phyloP scores from a whole-genome alignment of 1,140 invertebrate genomes.

The Leptonema lineaticorne region DNA sequence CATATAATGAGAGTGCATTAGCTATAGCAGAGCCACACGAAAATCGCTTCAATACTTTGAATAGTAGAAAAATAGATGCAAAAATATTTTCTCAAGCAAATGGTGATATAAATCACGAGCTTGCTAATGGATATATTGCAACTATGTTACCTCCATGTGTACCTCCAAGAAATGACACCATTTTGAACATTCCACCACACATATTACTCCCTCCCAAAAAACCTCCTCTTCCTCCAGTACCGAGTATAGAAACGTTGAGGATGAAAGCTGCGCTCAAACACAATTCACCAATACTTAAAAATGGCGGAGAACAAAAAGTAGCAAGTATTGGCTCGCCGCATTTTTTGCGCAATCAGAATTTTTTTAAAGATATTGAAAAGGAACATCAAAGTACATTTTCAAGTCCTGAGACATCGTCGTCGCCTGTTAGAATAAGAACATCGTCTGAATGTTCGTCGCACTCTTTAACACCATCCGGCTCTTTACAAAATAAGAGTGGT shows the following conservation, averaged over 20 bases:
- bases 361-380: constrained; percentile 56
- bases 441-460: constrained; percentile 38
- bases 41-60: constrained; percentile 53
- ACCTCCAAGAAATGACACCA: constrained; percentile 56
- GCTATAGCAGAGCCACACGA: constrained; percentile 50
- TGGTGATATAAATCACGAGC: constrained; percentile 43
- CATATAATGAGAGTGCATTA: constrained; percentile 51
- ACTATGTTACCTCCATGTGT: constrained; percentile 51
- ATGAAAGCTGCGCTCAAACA: constrained; percentile 53
- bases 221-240: constrained; percentile 69
- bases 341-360: constrained; percentile 57
- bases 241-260: constrained; percentile 60
- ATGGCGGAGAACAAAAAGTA: constrained; percentile 49
- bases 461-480: constrained; percentile 24
- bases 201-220: constrained; percentile 65
- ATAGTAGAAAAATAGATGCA: constrained; percentile 53
- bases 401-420: constrained; percentile 1
- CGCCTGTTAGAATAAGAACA: constrained; percentile 30
- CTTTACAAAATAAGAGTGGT: constrained; percentile 36
- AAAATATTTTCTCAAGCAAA: constrained; percentile 53
- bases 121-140: constrained; percentile 34
- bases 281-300: constrained; percentile 46
- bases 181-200: constrained; percentile 60
- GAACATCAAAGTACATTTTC: constrained; percentile 48
- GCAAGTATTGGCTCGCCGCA: constrained; percentile 61